phyloP scores from a whole-genome alignment of 2,888 invertebrate genomes.

The Embidobia sp. region DNA sequence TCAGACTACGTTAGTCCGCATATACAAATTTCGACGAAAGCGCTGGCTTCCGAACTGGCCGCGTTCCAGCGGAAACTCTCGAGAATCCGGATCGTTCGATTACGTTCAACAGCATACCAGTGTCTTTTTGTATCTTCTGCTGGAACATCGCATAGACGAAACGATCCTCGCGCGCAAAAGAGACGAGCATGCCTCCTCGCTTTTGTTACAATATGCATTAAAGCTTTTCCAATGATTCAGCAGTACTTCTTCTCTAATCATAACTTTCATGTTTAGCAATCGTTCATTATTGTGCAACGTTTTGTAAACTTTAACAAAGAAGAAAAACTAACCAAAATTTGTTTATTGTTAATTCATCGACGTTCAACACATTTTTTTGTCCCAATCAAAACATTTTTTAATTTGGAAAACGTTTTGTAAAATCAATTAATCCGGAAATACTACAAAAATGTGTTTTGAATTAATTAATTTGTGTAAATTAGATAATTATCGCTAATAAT shows the following conservation, averaged over 20 bases:
- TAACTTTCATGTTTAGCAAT: constrained; percentile 20
- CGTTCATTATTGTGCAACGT: constrained; percentile 5
- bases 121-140: constrained; percentile 55
- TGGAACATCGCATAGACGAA: constrained; percentile 29
- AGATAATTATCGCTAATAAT: too few relatives aligned
- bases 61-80: constrained; percentile 71
- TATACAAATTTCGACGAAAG: constrained; percentile 75
- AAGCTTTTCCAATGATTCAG: constrained; percentile 36
- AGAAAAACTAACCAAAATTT: too few relatives aligned
- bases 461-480: too few relatives aligned
- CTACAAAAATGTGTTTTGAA: too few relatives aligned
- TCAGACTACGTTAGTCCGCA: constrained; percentile 68
- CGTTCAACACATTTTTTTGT: too few relatives aligned
- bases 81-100: constrained; percentile 68
- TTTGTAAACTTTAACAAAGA: too few relatives aligned
- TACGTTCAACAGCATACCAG: constrained; percentile 60
- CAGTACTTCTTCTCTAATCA: constrained; percentile 39
- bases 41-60: constrained; percentile 75
- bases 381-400: too few relatives aligned
- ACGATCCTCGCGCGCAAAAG: constrained; percentile 38
- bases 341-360: too few relatives aligned
- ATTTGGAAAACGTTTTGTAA: too few relatives aligned
- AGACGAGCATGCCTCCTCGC: constrained; percentile 27
- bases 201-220: constrained; percentile 49
- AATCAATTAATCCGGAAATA: too few relatives aligned